Percentiles rank a stretch among this genome's conserved stretches.
Evolutionary conservation across 1,140 invertebrate species (phyloP).

Genomic region (Uloborus diversus): DNA sequence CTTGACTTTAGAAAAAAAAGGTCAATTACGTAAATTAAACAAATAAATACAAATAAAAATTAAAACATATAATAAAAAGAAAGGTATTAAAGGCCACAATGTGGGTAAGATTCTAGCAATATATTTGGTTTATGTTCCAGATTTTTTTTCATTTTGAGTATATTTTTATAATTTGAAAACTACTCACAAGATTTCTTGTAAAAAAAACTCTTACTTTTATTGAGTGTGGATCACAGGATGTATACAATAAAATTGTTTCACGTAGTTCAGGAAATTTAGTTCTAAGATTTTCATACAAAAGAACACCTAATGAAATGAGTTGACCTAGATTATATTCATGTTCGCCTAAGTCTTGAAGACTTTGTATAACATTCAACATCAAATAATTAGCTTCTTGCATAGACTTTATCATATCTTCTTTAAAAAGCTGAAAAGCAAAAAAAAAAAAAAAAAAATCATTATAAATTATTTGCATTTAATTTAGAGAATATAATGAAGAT

Average conservation of each 20-base stretch:
- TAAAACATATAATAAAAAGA: too few relatives aligned
- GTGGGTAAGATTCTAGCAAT: too few relatives aligned
- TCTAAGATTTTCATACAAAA: constrained; percentile 82
- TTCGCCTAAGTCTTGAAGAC: constrained; percentile 71
- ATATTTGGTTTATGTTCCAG: too few relatives aligned
- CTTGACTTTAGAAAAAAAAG: too few relatives aligned
- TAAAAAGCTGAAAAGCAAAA: constrained; percentile 59
- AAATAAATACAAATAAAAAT: too few relatives aligned
- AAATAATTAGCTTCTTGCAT: constrained; percentile 59
- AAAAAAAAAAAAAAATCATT: background rate
- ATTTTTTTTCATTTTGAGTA: too few relatives aligned
- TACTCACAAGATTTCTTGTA: too few relatives aligned
- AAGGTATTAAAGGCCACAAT: too few relatives aligned
- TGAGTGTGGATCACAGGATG: background rate
- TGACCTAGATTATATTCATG: constrained; percentile 82
- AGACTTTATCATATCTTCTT: constrained; percentile 57
- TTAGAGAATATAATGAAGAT: background rate
- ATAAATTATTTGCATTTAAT: background rate
- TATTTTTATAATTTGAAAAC: too few relatives aligned
- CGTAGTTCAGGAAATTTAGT: constrained; percentile 73
- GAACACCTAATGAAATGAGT: constrained; percentile 75
- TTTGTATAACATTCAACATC: constrained; percentile 61
- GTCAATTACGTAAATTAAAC: too few relatives aligned
- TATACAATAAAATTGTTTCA: background rate
- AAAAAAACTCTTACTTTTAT: background rate